These are phyloP conservation scores for Microcebus griseorufus DNA, from an alignment of 2,113 vertebrate genomes.

Conservation along the genomic window DNA sequence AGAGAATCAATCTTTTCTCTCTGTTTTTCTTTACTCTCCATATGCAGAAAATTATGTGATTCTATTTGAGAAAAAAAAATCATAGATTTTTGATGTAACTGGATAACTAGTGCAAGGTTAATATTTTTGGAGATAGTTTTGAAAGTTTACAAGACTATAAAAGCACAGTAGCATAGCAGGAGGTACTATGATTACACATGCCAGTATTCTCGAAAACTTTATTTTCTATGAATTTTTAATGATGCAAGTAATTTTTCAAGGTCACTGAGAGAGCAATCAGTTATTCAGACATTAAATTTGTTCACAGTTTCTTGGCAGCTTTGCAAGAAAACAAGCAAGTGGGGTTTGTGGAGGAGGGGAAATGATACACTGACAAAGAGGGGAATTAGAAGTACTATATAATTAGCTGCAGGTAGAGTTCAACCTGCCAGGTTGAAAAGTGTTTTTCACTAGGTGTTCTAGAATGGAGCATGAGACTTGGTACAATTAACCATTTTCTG, in stretches of 20 bases:
- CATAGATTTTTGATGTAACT: conserved; percentile 7
- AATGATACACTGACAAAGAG: conserved; percentile 58
- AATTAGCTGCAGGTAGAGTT: conserved; percentile 67
- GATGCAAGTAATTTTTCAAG: conserved; percentile 88
- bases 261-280: conserved; percentile 86
- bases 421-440: conserved; percentile 53
- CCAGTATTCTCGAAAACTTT: conserved; percentile 84
- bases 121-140: conserved; percentile 28
- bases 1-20: background rate
- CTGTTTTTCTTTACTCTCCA: background rate
- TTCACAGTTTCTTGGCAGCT: conserved; percentile 87
- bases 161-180: conserved; percentile 81
- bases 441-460: conserved; percentile 62
- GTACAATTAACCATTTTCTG: conserved; percentile 45
- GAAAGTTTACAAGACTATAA: conserved; percentile 52
- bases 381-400: conserved; percentile 27
- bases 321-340: conserved; percentile 80
- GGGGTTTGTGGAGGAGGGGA: conserved; percentile 64
- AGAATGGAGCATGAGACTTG: background rate
- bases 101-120: conserved; percentile 30
- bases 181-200: conserved; percentile 84
- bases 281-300: conserved; percentile 89
- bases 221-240: conserved; percentile 90
- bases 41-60: conserved; percentile 7
- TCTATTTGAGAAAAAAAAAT: background rate